phyloP scores from a whole-genome alignment of 2,797 vertebrate species.

The Karalla daura region DNA sequence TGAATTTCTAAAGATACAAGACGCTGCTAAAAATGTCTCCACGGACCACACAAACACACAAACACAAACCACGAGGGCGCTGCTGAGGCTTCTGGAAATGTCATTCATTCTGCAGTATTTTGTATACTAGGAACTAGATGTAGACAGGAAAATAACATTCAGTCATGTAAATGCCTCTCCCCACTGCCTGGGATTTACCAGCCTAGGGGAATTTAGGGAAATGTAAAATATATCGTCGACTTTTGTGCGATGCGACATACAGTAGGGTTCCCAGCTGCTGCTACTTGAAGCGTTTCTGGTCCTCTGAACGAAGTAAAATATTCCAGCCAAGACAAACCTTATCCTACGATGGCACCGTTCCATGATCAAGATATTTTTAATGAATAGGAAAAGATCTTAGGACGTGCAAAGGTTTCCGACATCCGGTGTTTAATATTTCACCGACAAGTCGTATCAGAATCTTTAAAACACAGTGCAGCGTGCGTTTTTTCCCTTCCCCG shows the following conservation, averaged over 20 bases:
- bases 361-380: slow-evolving; percentile 33
- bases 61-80: neutral
- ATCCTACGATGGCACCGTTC: slow-evolving; percentile 13
- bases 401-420: slow-evolving; percentile 36
- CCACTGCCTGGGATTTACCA: no score
- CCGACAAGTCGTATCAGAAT: slow-evolving; percentile 41
- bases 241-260: no score
- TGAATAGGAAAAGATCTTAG: slow-evolving; percentile 41
- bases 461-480: slow-evolving; percentile 32
- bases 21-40: neutral
- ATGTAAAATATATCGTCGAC: no score
- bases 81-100: neutral
- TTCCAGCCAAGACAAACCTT: slow-evolving; percentile 21
- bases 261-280: slow-evolving; percentile 18
- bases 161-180: no score
- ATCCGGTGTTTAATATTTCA: slow-evolving; percentile 56
- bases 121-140: no score
- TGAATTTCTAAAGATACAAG: neutral
- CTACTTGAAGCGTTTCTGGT: slow-evolving; percentile 8
- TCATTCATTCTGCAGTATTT: neutral
- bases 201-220: no score
- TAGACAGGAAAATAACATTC: no score
- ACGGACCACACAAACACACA: neutral
- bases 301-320: slow-evolving; percentile 22
- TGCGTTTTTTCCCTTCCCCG: slow-evolving; percentile 21